A percentile compares a stretch with the other conserved stretches of the same genome.
Conservation (phyloP, 2,113 vertebrate species). For the Sardina pilchardus region DNA sequence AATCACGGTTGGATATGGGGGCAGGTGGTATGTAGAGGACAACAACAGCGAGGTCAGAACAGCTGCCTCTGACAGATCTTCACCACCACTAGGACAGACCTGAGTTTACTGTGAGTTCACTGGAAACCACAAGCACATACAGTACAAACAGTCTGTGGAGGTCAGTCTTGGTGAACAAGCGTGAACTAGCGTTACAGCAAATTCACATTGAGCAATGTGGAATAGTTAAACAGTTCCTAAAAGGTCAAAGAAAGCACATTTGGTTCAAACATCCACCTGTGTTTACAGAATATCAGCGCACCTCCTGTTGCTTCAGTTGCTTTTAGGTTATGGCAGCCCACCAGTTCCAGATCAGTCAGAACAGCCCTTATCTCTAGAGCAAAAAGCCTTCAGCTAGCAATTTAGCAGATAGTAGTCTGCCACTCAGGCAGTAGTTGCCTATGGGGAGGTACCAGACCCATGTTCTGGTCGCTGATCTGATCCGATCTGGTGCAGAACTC, state of each 20-base stretch:
- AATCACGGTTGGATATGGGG: not conserved
- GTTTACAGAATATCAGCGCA: not conserved
- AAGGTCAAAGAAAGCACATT: not conserved
- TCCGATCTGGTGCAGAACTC: not conserved
- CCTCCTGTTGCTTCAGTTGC: not conserved
- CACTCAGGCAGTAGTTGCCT: not conserved
- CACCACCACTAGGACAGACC: not conserved
- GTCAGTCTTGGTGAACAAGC: not conserved
- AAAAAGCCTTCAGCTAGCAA: not conserved
- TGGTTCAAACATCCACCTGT: not conserved
- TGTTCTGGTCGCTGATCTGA: not conserved
- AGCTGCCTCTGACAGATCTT: not conserved
- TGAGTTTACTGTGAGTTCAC: not conserved
- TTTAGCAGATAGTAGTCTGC: not conserved
- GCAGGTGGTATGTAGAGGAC: not conserved
- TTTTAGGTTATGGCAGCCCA: not conserved
- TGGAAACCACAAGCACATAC: not conserved
- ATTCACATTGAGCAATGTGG: not conserved
- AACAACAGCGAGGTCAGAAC: not conserved
- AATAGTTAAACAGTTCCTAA: not conserved
- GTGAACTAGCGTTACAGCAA: not conserved
- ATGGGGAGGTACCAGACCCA: not conserved
- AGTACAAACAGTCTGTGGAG: not conserved
- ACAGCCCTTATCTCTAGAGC: not conserved
- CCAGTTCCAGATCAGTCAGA: not conserved